Conservation (phyloP, 2,113 vertebrate genomes). For the Platichthys stellatus region DNA sequence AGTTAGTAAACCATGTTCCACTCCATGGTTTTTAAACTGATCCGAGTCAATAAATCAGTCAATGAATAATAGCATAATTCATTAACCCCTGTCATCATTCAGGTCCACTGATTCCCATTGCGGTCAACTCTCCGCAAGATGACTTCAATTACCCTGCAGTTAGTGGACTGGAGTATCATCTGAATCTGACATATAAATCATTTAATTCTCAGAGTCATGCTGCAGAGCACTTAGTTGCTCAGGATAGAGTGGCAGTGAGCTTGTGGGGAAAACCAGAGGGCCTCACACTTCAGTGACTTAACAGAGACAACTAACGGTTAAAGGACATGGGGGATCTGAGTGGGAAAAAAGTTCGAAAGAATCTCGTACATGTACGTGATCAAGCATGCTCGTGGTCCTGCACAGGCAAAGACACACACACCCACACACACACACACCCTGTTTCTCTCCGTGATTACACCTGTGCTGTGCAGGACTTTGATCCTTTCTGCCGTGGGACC, state of each 20-base stretch:
- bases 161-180: conserved; percentile 1
- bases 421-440: background rate
- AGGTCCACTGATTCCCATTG: background rate
- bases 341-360: background rate
- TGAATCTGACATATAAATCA: conserved; percentile 20
- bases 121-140: background rate
- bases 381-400: background rate
- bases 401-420: background rate
- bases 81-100: background rate
- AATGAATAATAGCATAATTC: background rate
- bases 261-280: background rate
- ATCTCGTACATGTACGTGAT: background rate
- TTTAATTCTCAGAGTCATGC: conserved; percentile 21
- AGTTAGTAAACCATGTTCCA: too few relatives aligned
- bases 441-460: conserved; percentile 22
- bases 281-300: conserved; percentile 20
- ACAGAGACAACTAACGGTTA: conserved; percentile 12
- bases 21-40: background rate
- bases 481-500: conserved; percentile 16
- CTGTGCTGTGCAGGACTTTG: background rate
- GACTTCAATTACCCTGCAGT: conserved; percentile 28
- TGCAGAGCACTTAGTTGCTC: conserved; percentile 1
- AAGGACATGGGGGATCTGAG: conserved; percentile 9
- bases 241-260: conserved; percentile 15
- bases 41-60: conserved; percentile 13